Percentiles rank a stretch among this genome's conserved stretches.
Conservation (phyloP, 2,797 vertebrate species). For the Cynopterus sphinx region DNA sequence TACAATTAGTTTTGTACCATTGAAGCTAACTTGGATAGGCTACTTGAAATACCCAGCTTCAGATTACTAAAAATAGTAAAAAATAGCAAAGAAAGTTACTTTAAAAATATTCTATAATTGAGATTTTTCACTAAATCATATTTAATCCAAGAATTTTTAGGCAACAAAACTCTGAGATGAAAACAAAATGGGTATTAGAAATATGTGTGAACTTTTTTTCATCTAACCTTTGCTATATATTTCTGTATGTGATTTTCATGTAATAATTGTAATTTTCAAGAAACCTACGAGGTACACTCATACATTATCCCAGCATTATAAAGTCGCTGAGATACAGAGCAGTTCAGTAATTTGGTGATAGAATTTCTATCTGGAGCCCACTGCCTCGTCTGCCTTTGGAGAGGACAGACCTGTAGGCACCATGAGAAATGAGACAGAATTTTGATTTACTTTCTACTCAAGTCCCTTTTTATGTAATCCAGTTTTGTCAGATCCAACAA, state of each 20-base stretch:
- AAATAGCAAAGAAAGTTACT: not conserved
- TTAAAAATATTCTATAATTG: slow-evolving; percentile 37
- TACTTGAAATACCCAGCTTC: not conserved
- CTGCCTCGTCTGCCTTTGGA: not conserved
- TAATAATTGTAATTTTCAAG: not conserved
- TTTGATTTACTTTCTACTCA: not conserved
- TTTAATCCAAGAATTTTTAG: slow-evolving; percentile 26
- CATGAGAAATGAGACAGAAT: not conserved
- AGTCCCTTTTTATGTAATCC: not conserved
- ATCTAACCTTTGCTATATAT: not conserved
- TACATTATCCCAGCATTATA: not conserved
- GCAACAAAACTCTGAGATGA: not conserved
- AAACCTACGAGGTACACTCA: not conserved
- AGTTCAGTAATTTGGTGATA: not conserved
- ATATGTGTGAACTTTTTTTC: not conserved
- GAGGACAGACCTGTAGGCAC: not conserved
- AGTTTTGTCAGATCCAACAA: not conserved
- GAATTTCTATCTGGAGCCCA: not conserved
- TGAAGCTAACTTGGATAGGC: not conserved
- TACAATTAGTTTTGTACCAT: not conserved
- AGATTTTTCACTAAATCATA: not conserved
- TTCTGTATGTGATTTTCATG: not conserved
- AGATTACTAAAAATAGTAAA: not conserved
- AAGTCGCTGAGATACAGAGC: not conserved
- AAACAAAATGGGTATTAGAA: slow-evolving; percentile 5